A percentile compares a stretch with the other conserved stretches of the same genome.
Conservation (phyloP, 2,888 invertebrate genomes). For the Tenodera sinensis region DNA sequence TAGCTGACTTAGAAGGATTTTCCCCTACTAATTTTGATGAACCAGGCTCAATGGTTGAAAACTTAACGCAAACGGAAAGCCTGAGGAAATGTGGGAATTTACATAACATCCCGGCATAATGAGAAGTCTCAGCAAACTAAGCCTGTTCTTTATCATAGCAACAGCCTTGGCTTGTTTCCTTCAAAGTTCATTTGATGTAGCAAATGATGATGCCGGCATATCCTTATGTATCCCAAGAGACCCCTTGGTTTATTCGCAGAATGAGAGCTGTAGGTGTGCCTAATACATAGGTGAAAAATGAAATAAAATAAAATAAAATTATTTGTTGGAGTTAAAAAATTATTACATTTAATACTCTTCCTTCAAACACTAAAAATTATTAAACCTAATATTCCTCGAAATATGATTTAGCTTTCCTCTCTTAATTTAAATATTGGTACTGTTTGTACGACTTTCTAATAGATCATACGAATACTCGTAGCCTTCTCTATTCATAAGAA, state of each 20-base stretch:
- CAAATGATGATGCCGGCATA: background rate
- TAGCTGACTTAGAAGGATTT: background rate
- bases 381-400: too few species aligned
- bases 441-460: too few species aligned
- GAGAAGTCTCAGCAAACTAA: background rate
- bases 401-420: too few species aligned
- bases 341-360: too few species aligned
- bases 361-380: too few species aligned
- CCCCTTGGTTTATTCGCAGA: background rate
- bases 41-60: background rate
- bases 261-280: too few species aligned
- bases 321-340: too few species aligned
- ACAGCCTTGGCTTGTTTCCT: background rate
- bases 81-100: background rate
- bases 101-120: background rate
- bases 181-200: background rate
- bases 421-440: too few species aligned
- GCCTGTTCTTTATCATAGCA: background rate
- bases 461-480: too few species aligned
- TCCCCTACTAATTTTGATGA: background rate
- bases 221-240: background rate
- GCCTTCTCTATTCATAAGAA: too few species aligned
- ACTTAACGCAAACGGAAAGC: background rate
- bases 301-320: too few species aligned
- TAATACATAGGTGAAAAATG: background rate